phyloP scores from a whole-genome alignment of 2,113 vertebrate genomes.

The Neogobius melanostomus region DNA sequence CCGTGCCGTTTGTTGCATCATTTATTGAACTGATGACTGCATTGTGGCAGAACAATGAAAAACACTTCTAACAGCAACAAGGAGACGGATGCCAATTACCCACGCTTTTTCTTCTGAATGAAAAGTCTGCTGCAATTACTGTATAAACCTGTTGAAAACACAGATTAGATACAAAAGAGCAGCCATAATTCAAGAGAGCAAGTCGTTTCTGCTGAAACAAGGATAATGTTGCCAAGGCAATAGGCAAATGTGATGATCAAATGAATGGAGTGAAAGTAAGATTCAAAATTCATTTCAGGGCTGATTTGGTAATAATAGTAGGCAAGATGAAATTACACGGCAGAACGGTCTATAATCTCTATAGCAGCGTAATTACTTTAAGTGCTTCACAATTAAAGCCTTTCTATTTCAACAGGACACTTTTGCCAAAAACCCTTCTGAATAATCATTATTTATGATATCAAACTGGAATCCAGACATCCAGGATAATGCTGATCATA shows the following conservation, averaged over 20 bases:
- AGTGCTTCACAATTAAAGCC: not conserved
- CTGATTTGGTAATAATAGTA: slow-evolving; percentile 3
- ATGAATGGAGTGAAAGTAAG: not conserved
- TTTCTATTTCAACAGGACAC: not conserved
- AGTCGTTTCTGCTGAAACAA: not conserved
- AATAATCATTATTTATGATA: not conserved
- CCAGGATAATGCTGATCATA: no score
- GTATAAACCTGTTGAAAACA: slow-evolving; percentile 8
- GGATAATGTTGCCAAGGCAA: not conserved
- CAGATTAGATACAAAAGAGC: not conserved
- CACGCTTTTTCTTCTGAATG: not conserved
- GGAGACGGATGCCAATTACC: slow-evolving; percentile 3
- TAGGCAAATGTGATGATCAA: not conserved
- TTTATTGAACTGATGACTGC: slow-evolving; percentile 27
- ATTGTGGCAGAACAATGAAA: not conserved
- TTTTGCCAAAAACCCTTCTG: not conserved
- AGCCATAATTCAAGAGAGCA: not conserved
- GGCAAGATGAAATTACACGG: not conserved
- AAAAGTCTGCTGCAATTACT: not conserved
- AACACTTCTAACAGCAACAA: slow-evolving; percentile 7
- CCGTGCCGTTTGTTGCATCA: slow-evolving; percentile 6
- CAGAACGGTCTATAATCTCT: not conserved
- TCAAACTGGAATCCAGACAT: not conserved
- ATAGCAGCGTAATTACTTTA: slow-evolving; percentile 13
- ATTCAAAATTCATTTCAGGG: not conserved